These are phyloP conservation scores for Plestiodon gilberti DNA, from an alignment of 2,113 vertebrate species.

Conservation along the genomic window DNA sequence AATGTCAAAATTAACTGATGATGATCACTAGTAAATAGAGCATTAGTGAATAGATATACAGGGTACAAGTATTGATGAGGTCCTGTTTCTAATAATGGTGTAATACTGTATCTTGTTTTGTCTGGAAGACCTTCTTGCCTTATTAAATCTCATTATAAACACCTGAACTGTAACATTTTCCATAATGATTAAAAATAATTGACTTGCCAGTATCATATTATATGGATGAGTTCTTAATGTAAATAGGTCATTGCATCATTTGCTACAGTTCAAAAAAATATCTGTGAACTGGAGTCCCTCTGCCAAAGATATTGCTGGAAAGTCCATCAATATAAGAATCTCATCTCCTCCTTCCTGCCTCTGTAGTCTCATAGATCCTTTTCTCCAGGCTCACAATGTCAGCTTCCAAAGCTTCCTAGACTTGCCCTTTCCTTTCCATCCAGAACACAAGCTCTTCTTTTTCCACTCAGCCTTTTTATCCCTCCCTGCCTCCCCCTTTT, in stretches of 20 bases:
- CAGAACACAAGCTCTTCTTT: neutral
- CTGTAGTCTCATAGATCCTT: neutral
- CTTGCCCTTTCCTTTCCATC: neutral
- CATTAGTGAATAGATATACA: conserved; percentile 31
- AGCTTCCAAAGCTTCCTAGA: neutral
- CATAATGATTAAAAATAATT: conserved; percentile 63
- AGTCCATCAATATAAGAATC: neutral
- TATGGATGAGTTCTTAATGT: conserved; percentile 49
- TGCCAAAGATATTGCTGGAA: neutral
- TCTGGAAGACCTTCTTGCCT: conserved; percentile 59
- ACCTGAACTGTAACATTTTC: conserved; percentile 55
- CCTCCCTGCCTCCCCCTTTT: neutral
- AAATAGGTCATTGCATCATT: conserved; percentile 28
- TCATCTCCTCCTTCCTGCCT: neutral
- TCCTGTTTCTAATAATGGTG: conserved; percentile 51
- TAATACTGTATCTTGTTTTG: conserved; percentile 42
- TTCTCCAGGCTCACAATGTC: neutral
- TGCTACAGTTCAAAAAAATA: conserved; percentile 13
- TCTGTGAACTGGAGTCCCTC: neutral
- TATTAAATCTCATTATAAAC: conserved; percentile 68
- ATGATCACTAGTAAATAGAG: conserved; percentile 50
- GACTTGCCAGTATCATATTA: conserved; percentile 54
- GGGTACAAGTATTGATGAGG: neutral
- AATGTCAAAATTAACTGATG: conserved; percentile 52
- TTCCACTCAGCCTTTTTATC: neutral